These are phyloP conservation scores for Conchocele bisecta DNA, from an alignment of 2,888 invertebrate genomes.

Conservation along the genomic window DNA sequence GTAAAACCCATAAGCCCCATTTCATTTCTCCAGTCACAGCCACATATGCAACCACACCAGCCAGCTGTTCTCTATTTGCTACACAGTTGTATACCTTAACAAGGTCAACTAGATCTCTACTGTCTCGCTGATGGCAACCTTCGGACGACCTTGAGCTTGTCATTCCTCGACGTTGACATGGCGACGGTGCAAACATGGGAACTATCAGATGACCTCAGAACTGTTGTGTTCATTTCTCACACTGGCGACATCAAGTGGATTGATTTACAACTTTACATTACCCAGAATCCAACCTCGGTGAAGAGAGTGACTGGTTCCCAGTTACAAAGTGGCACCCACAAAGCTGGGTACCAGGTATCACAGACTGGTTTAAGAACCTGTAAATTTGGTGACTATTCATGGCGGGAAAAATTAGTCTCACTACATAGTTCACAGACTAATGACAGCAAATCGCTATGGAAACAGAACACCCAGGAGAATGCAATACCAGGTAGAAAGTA, in stretches of 20 bases:
- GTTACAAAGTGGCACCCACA: background rate
- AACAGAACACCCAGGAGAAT: background rate
- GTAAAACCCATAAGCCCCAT: too few relatives aligned
- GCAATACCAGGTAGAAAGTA: slow-evolving; percentile 8
- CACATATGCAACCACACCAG: background rate
- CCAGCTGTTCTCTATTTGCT: slow-evolving; percentile 1
- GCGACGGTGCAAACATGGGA: slow-evolving; percentile 38
- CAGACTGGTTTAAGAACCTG: slow-evolving; percentile 31
- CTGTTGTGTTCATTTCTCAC: slow-evolving; percentile 27
- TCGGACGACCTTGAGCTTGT: slow-evolving; percentile 5
- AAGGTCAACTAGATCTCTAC: too few relatives aligned
- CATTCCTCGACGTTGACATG: slow-evolving; percentile 8
- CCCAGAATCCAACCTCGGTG: background rate
- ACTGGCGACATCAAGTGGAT: slow-evolving; percentile 33
- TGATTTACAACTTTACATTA: slow-evolving; percentile 23
- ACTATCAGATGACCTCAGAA: slow-evolving; percentile 22
- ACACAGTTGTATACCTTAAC: too few relatives aligned
- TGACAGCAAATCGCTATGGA: background rate
- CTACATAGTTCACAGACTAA: slow-evolving; percentile 22
- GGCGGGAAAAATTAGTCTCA: slow-evolving; percentile 57
- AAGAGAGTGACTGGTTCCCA: background rate
- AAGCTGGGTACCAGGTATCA: background rate
- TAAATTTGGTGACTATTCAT: slow-evolving; percentile 59
- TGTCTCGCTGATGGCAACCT: slow-evolving; percentile 24
- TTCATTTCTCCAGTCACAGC: background rate